Evolutionary conservation across 2,113 vertebrate species (phyloP), one percentile per base, ranked within the genome.

Genomic region (Labrus mixtus): DNA sequence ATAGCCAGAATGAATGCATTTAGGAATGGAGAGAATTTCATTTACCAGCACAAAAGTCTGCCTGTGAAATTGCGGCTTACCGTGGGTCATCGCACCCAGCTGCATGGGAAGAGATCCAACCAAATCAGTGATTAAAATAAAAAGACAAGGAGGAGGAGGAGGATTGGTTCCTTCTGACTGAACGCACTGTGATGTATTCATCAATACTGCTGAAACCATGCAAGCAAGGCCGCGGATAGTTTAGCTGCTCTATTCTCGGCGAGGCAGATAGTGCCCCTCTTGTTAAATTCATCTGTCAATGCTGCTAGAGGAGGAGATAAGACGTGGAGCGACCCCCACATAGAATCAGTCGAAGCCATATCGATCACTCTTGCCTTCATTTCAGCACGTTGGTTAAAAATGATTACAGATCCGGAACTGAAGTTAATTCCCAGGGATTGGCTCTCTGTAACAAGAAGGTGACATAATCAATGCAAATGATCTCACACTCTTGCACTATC

Each of bases 391-490:
- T 65, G 78, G 79, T 73, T 84, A 73, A 73, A 89, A 88, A 91
- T 90, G 87, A 91, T 92, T 88, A 84, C 83, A 72, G 76, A 55
- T 80, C 71, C 55, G 68, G 84, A 90, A 85, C 81, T 81, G 66
- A 82, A 87, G 82, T 89, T 88, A 90, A 93, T 93, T 92, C 82
- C 83, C 69, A 17, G 50, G 48, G 82, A 90, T 87, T 69, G 79
- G 80, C 68, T 83, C 78, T 84, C 77, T 78, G 54, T 88, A 91
- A 90, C 79, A 55, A 81, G 87, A 85, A 29, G 63, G 70, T 83
- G 86, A 92, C 87, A 89, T 76, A 84, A 93, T 91, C 86, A 81
- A 90, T 92, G 90, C 75, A 87, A 91, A 90, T 90, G 81, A 90
- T 89, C 78, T 56, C 37, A 17, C 73, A 51, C 78, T 60, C 68